Percentiles rank a stretch among this genome's conserved stretches.
Conservation (phyloP, 2,888 invertebrate genomes). For the Eupithecia vulgata region DNA sequence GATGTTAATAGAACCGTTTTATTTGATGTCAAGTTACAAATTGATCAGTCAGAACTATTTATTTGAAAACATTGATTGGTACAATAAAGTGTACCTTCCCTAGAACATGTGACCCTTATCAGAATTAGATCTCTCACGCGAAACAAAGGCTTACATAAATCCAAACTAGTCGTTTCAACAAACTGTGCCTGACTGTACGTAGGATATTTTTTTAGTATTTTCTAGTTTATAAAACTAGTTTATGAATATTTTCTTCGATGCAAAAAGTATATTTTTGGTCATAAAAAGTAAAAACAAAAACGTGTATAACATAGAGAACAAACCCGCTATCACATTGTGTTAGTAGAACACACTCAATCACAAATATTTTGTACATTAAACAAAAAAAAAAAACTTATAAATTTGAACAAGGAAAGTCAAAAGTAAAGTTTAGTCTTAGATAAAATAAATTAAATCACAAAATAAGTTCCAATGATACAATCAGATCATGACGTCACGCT, state of each 20-base stretch:
- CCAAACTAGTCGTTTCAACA: conserved; percentile 16
- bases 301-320: not conserved
- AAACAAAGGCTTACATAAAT: conserved; percentile 35
- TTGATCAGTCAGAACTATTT: conserved; percentile 14
- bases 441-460: conserved; percentile 33
- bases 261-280: conserved; percentile 7
- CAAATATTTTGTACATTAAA: not conserved
- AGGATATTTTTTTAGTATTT: conserved; percentile 24
- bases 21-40: not conserved
- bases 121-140: conserved; percentile 42
- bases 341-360: not conserved
- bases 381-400: not conserved
- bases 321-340: not conserved
- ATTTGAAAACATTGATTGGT: conserved; percentile 26
- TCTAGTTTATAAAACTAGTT: conserved; percentile 15
- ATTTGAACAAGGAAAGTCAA: conserved; percentile 8
- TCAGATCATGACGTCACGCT: conserved; percentile 25
- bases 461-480: conserved; percentile 27
- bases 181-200: conserved; percentile 31
- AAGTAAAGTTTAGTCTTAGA: conserved; percentile 1
- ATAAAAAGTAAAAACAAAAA: not conserved
- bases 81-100: conserved; percentile 25
- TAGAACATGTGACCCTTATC: conserved; percentile 38
- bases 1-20: not conserved
- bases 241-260: not conserved